Evolutionary conservation across 1,140 invertebrate species (phyloP).

Genomic region (Drosophila chauvacae): DNA sequence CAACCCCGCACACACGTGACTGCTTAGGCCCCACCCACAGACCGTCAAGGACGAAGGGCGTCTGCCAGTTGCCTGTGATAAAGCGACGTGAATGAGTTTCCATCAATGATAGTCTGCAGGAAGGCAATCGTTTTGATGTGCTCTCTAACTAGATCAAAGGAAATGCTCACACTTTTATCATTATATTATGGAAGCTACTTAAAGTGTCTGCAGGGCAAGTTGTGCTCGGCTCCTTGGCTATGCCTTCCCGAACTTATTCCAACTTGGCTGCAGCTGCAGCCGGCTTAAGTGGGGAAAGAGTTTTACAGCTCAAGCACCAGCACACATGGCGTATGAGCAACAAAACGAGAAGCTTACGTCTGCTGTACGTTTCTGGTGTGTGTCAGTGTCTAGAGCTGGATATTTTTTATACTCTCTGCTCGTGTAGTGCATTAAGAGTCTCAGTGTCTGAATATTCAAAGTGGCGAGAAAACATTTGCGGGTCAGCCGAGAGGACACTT

Average conservation of each 20-base stretch:
- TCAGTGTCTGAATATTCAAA: conserved; percentile 42
- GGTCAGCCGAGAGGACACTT: conserved; percentile 42
- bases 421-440: conserved; percentile 37
- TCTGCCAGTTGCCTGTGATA: conserved; percentile 3
- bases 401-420: conserved; percentile 14
- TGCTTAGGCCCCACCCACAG: conserved; percentile 4
- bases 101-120: conserved; percentile 7
- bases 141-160: conserved; percentile 26
- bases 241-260: conserved; percentile 3
- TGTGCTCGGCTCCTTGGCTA: neutral
- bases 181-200: neutral
- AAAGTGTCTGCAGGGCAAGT: neutral
- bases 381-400: neutral
- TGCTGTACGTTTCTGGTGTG: conserved; percentile 2
- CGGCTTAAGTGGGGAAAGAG: conserved; percentile 27
- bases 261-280: conserved; percentile 29
- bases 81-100: conserved; percentile 3
- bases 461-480: conserved; percentile 55
- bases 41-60: conserved; percentile 1
- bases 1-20: conserved; percentile 22
- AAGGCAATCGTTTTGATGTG: neutral
- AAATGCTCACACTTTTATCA: neutral
- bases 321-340: conserved; percentile 62
- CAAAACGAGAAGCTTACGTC: conserved; percentile 39
- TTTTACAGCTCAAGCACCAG: conserved; percentile 9